Evolutionary conservation across 2,888 invertebrate species (phyloP), one percentile per base, ranked within the genome.

Genomic region (Melieria crassipennis): DNA sequence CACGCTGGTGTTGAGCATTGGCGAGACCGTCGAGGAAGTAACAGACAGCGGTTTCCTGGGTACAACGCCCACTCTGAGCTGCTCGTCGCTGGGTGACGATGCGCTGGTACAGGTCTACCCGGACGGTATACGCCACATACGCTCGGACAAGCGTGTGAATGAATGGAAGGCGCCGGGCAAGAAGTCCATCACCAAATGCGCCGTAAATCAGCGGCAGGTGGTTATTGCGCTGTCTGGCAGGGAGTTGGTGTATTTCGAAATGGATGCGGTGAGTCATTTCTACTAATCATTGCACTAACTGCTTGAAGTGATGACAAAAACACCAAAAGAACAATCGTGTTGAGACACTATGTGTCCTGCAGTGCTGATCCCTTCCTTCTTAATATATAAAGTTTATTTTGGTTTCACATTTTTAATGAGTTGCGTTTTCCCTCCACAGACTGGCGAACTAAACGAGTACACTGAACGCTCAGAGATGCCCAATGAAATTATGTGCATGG

Each of bases 21-120:
- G 99, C 79, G 99, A 99, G 88, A 99, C 99, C 11, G 99, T 99
- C n/a, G 99, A 99, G 88, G 99, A 99, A 92, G 99, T 99, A 43
- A 98, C 99, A 0, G 99, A 99, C 87, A 99, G 99, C 75, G 99
- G 99, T 60, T 99, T 99, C 87, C 89, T 99, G 81, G 99, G 99
- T 73, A 99, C 99, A 0, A 99, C 99, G 0, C 98, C 99, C 0
- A 99, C 99, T 0, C 89, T 99, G n/a, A 95, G 97, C 75, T 99
- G 99, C 88, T 97, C 98, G 9, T 96, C 98, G 50, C 90, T 99
- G 46, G 99, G 99, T 69, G 98, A 96, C 83, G 99, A 99, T 88
- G 98, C 99, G 1, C 88, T 99, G 43, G 97, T 99, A 1, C 99
- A 99, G 90, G 98, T 99, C 11, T 99, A 99, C 87, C 98, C 99